Conservation (phyloP, 1,140 invertebrate genomes). For the Bicyclus anynana region DNA sequence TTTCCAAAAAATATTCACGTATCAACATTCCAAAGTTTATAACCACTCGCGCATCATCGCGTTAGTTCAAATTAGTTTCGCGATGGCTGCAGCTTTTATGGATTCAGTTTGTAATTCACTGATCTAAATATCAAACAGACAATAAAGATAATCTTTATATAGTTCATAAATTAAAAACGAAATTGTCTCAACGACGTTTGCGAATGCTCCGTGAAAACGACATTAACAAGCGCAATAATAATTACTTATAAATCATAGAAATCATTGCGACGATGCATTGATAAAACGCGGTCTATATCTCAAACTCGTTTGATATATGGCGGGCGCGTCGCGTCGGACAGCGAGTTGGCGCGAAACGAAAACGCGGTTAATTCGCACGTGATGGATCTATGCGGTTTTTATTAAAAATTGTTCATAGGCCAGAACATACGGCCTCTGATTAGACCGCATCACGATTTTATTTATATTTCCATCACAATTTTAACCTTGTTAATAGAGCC, state of each 20-base stretch:
- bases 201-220: conserved; percentile 64
- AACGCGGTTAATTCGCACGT: conserved; percentile 61
- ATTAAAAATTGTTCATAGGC: conserved; percentile 23
- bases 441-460: conserved; percentile 10
- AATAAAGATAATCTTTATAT: conserved; percentile 25
- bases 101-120: conserved; percentile 3
- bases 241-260: conserved; percentile 74
- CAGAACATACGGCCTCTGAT: conserved; percentile 13
- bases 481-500: background rate
- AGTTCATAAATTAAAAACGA: conserved; percentile 54
- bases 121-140: conserved; percentile 7
- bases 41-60: background rate
- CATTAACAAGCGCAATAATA: conserved; percentile 73
- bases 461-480: background rate
- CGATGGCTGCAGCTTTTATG: conserved; percentile 6
- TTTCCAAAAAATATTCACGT: background rate
- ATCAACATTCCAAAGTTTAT: background rate
- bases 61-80: background rate
- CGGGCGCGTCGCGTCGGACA: conserved; percentile 58
- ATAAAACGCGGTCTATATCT: conserved; percentile 71
- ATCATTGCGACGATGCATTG: conserved; percentile 74
- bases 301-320: conserved; percentile 69
- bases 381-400: conserved; percentile 56
- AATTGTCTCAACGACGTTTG: conserved; percentile 51
- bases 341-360: conserved; percentile 56